Evolutionary conservation across 2,797 vertebrate genomes (phyloP).

Genomic region (Euthynnus affinis): DNA sequence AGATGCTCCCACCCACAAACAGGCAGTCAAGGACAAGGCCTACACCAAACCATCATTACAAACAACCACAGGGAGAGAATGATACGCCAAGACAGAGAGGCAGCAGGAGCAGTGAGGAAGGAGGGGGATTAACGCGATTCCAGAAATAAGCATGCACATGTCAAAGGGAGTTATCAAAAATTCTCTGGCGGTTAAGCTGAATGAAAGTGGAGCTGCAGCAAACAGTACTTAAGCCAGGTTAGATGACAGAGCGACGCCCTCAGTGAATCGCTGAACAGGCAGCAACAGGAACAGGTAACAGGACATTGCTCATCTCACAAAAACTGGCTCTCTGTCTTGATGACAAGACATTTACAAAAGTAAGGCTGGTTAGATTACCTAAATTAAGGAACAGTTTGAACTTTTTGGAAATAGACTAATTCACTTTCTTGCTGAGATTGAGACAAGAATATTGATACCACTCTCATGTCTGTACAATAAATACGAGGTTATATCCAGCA

Average conservation of each 20-base stretch:
- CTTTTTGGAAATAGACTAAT: background rate
- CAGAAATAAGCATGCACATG: slow-evolving; percentile 81
- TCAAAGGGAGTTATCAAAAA: slow-evolving; percentile 79
- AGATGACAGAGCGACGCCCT: slow-evolving; percentile 60
- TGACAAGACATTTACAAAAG: slow-evolving; percentile 7
- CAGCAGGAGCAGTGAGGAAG: slow-evolving; percentile 54
- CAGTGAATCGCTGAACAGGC: slow-evolving; percentile 51
- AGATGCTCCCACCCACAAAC: slow-evolving; percentile 83
- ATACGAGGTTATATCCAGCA: background rate
- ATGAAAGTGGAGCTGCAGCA: slow-evolving; percentile 73
- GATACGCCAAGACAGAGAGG: slow-evolving; percentile 65
- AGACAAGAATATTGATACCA: background rate
- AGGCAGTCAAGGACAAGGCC: slow-evolving; percentile 75
- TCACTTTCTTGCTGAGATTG: background rate
- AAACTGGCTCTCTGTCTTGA: slow-evolving; percentile 17
- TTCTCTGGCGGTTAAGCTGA: slow-evolving; percentile 54
- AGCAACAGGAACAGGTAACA: slow-evolving; percentile 66
- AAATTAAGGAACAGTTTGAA: slow-evolving; percentile 5
- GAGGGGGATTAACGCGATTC: slow-evolving; percentile 77
- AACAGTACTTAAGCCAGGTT: slow-evolving; percentile 66
- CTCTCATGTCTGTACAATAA: background rate
- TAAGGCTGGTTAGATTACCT: background rate
- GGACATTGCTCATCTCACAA: slow-evolving; percentile 1
- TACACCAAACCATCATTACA: slow-evolving; percentile 78
- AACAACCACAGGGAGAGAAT: slow-evolving; percentile 76